Evolutionary conservation across 2,888 invertebrate genomes (phyloP).

Genomic region (Cosmopolites sordidus): DNA sequence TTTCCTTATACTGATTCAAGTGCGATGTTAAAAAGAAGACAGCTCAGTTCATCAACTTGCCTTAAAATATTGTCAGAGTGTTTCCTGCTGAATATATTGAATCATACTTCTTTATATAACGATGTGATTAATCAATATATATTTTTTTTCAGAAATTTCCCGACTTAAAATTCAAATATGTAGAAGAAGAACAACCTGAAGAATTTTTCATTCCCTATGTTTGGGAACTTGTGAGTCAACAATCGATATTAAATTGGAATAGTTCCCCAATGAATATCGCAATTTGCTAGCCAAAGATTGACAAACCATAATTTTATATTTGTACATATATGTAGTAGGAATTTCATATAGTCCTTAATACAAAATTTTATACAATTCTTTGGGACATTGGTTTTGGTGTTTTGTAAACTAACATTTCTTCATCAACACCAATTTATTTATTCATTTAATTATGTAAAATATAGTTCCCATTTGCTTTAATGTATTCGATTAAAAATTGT

Average conservation of each 20-base stretch:
- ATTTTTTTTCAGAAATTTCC: constrained; percentile 82
- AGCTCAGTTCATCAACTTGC: too few relatives aligned
- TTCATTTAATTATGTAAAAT: background rate
- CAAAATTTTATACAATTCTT: too few relatives aligned
- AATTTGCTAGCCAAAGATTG: constrained; percentile 22
- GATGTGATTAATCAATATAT: background rate
- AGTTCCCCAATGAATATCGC: constrained; percentile 15
- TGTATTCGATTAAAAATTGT: too few relatives aligned
- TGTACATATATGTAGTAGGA: background rate
- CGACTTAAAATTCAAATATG: constrained; percentile 96
- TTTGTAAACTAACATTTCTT: too few relatives aligned
- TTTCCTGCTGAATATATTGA: background rate
- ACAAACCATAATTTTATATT: background rate
- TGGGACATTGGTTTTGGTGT: too few relatives aligned
- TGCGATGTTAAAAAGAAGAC: too few relatives aligned
- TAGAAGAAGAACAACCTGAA: constrained; percentile 97
- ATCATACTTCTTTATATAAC: background rate
- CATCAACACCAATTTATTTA: too few relatives aligned
- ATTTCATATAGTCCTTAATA: constrained; percentile 1
- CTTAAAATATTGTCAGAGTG: too few relatives aligned
- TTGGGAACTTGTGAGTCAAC: constrained; percentile 79
- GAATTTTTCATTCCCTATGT: constrained; percentile 99
- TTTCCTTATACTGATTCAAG: too few relatives aligned
- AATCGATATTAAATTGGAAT: constrained; percentile 46
- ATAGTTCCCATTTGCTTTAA: too few relatives aligned